A percentile compares a stretch with the other conserved stretches of the same genome.
Evolutionary conservation across 1,140 invertebrate species (phyloP).

Genomic region (Sipha flava): DNA sequence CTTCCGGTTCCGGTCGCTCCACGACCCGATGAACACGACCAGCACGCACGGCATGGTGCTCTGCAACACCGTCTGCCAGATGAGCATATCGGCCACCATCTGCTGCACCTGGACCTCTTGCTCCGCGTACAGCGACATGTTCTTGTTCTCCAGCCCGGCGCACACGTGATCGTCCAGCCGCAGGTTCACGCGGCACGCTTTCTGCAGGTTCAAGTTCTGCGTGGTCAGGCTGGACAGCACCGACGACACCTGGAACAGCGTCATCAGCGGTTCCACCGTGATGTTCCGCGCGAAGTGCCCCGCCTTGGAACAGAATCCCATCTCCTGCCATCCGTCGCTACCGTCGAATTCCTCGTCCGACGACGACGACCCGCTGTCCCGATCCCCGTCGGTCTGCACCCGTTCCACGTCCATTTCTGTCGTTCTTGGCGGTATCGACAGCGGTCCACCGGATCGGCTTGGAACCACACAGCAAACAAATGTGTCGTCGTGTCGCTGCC

Average conservation of each 20-base stretch:
- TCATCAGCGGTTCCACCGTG: conserved; percentile 68
- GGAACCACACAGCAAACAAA: no score
- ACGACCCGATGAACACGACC: conserved; percentile 62
- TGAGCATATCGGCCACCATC: conserved; percentile 63
- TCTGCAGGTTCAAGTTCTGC: conserved; percentile 72
- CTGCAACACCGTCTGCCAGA: conserved; percentile 71
- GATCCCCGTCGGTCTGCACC: no score
- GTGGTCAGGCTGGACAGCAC: conserved; percentile 64
- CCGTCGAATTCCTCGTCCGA: not conserved
- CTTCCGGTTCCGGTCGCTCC: conserved; percentile 49
- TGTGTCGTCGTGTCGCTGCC: no score
- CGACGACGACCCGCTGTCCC: no score
- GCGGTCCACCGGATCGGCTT: no score
- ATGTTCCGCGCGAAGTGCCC: conserved; percentile 47
- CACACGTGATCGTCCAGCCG: conserved; percentile 56
- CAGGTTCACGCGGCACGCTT: conserved; percentile 72
- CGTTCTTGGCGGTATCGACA: no score
- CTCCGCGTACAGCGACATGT: conserved; percentile 58
- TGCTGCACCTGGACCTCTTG: conserved; percentile 65
- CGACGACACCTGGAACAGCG: conserved; percentile 68
- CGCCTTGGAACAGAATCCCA: not conserved
- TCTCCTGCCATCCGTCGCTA: not conserved
- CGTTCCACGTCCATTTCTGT: no score
- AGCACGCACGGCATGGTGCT: conserved; percentile 63
- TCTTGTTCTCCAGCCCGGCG: conserved; percentile 56